Conservation (phyloP, 92 coral and sea anemone genomes). For the Porites cylindrica region DNA sequence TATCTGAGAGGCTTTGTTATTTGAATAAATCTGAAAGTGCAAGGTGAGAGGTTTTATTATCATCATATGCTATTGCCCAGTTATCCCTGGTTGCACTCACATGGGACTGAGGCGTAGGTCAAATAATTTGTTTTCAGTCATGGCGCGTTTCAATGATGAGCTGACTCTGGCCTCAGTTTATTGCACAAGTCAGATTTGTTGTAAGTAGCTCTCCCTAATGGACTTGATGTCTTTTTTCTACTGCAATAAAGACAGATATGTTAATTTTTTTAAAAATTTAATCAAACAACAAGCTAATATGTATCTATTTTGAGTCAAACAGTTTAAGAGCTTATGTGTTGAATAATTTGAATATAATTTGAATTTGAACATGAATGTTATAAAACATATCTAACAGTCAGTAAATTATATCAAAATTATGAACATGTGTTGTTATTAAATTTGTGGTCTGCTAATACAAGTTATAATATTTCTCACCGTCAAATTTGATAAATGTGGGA, state of each 20-base stretch:
- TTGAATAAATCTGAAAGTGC: slow-evolving; percentile 14
- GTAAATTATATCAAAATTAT: background rate
- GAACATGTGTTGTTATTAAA: background rate
- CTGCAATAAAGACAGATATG: background rate
- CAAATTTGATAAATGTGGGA: no score
- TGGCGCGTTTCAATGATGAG: slow-evolving; percentile 1
- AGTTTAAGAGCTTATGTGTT: background rate
- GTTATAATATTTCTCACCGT: no score
- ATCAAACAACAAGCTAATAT: background rate
- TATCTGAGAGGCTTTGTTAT: background rate
- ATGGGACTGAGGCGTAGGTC: slow-evolving; percentile 21
- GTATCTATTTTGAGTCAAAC: background rate
- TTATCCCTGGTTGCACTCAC: background rate
- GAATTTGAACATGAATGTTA: background rate
- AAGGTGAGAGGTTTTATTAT: slow-evolving; percentile 7
- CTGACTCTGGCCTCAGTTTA: no score
- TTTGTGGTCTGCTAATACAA: no score
- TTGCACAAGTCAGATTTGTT: no score
- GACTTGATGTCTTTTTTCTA: slow-evolving; percentile 1
- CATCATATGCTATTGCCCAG: background rate
- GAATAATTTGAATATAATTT: no score
- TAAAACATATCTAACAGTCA: background rate
- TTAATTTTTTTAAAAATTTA: background rate
- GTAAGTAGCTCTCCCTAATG: slow-evolving; percentile 1
- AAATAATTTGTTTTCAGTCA: slow-evolving; percentile 7